Percentiles rank a stretch among this genome's conserved stretches.
These are phyloP conservation scores for Lichenostomus cassidix DNA, from an alignment of 2,113 vertebrate species.

Conservation along the genomic window DNA sequence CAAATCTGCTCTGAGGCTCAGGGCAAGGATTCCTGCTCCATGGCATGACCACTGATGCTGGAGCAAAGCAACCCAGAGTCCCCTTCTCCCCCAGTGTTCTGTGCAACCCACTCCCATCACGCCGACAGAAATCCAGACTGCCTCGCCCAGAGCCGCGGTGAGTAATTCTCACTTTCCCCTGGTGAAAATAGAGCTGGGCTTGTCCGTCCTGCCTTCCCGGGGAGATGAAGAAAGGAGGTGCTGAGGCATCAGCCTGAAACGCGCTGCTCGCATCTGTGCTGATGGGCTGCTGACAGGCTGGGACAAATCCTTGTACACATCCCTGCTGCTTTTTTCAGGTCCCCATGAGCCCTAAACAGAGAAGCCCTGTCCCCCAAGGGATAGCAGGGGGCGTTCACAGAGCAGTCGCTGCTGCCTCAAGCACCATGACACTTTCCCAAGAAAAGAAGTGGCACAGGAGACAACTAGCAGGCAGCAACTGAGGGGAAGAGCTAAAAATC, in stretches of 20 bases:
- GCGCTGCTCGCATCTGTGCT: background rate
- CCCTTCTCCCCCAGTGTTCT: background rate
- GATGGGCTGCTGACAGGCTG: background rate
- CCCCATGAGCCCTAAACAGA: background rate
- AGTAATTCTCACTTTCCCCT: constrained; percentile 37
- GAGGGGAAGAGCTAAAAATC: background rate
- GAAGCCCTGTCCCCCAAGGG: background rate
- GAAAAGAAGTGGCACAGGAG: background rate
- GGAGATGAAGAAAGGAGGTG: constrained; percentile 1
- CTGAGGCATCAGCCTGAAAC: background rate
- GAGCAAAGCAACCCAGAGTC: background rate
- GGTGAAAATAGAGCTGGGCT: constrained; percentile 28
- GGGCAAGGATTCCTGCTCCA: background rate
- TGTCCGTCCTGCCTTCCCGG: background rate
- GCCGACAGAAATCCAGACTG: background rate
- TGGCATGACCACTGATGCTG: fast-evolving
- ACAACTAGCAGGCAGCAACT: background rate
- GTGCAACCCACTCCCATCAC: background rate
- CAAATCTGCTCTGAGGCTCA: background rate
- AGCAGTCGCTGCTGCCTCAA: background rate
- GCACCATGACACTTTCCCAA: background rate
- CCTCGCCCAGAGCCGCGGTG: background rate
- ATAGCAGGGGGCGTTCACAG: background rate
- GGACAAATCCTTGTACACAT: background rate
- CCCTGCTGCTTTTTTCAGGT: background rate